Evolutionary conservation across 2,888 invertebrate genomes (phyloP).

Genomic region (Tethea ocularis): DNA sequence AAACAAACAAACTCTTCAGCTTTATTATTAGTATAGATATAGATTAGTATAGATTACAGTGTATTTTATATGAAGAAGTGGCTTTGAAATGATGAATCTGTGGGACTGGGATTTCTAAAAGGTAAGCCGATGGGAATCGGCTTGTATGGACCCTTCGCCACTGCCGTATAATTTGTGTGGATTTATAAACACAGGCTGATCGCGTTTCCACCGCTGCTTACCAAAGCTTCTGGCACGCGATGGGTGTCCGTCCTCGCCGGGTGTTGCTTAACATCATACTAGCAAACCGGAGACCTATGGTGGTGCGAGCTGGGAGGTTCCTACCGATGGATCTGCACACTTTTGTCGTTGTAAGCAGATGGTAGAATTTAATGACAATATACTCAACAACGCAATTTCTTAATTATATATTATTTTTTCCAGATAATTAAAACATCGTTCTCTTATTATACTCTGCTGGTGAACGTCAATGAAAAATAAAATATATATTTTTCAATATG

Average conservation of each 20-base stretch:
- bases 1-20: too few species aligned
- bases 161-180: not conserved
- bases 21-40: too few species aligned
- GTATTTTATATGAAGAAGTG: too few species aligned
- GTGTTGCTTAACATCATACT: slow-evolving; percentile 57
- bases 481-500: not conserved
- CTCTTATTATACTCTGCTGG: slow-evolving; percentile 73
- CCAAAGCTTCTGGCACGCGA: slow-evolving; percentile 62
- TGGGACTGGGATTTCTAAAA: too few species aligned
- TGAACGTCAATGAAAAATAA: slow-evolving; percentile 69
- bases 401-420: slow-evolving; percentile 29
- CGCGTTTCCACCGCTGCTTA: slow-evolving; percentile 69
- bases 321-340: slow-evolving; percentile 70
- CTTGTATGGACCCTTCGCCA: too few species aligned
- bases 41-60: too few species aligned
- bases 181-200: slow-evolving; percentile 52
- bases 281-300: slow-evolving; percentile 49
- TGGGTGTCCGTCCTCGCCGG: slow-evolving; percentile 56
- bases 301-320: slow-evolving; percentile 63
- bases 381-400: too few species aligned
- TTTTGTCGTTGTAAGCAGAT: slow-evolving; percentile 56
- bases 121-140: too few species aligned
- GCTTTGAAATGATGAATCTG: too few species aligned
- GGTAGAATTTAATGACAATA: not conserved
- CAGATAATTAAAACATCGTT: slow-evolving; percentile 79